These are phyloP conservation scores for Cisticola juncidis DNA, from an alignment of 2,113 vertebrate genomes.

Conservation along the genomic window DNA sequence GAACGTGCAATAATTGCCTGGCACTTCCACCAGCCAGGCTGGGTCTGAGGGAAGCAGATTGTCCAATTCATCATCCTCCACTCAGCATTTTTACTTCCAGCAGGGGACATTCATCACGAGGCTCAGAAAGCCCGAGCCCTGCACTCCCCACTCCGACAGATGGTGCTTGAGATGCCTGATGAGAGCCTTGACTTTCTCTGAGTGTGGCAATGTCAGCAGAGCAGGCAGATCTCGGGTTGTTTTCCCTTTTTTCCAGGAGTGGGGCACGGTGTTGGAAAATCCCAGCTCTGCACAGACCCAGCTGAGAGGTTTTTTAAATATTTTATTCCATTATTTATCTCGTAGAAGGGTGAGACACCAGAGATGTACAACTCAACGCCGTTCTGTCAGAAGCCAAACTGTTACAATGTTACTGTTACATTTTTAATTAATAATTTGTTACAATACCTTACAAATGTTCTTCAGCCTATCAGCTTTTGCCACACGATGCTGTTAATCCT, in stretches of 20 bases:
- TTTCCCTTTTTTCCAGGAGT: not conserved
- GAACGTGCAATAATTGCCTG: not conserved
- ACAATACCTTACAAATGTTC: too few species aligned
- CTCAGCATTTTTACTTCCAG: slow-evolving; percentile 20
- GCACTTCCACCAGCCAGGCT: not conserved
- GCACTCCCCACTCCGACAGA: slow-evolving; percentile 8
- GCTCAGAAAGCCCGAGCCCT: not conserved
- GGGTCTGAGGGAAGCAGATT: slow-evolving; percentile 15
- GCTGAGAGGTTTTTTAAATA: too few species aligned
- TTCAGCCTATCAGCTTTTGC: too few species aligned
- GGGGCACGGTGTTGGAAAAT: not conserved
- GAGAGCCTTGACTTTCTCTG: slow-evolving; percentile 25
- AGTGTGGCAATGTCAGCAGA: slow-evolving; percentile 38
- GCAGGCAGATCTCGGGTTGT: not conserved
- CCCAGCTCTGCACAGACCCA: too few species aligned
- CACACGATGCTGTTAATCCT: too few species aligned
- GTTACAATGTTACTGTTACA: too few species aligned
- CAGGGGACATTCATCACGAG: slow-evolving; percentile 37
- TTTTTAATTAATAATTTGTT: too few species aligned
- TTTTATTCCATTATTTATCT: too few species aligned
- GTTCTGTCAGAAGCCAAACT: too few species aligned
- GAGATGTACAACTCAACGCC: too few species aligned
- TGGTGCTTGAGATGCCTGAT: slow-evolving; percentile 36
- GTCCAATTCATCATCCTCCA: slow-evolving; percentile 42
- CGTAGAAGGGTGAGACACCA: too few species aligned